Evolutionary conservation across 1,140 invertebrate species (phyloP), one percentile per base, ranked within the genome.

Genomic region (Oreohelix idahoensis): DNA sequence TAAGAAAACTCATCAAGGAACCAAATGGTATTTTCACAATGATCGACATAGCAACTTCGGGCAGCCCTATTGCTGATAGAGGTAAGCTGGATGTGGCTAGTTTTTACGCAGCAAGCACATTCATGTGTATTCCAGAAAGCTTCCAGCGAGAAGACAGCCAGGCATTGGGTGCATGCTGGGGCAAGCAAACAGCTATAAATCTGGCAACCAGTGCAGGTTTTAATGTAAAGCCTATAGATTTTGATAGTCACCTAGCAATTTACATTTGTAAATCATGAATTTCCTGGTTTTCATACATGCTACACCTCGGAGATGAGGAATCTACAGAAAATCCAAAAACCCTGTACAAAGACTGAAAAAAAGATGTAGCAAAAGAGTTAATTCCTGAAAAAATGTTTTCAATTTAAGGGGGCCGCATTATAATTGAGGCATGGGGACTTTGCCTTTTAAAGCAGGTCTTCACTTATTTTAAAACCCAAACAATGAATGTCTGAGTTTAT

Each of bases 111-210:
- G 32, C 35, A 0, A 66, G 63, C 10, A 70, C 79, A 0, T 81
- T 81, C 32, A 2, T 81, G n/a, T 70, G 66, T 51, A 71, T 81
- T n/a, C 79, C 79, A 20, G 79, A 81, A 32, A 81, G 79, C 29
- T 81, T 29, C 42, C 79, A 81, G 45, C 8, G 38, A 29, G n/a
- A 29, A 38, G 66, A 71, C 20, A 81, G 79, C 45, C 36, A 45
- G 0, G 66, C 79, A 35, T 66, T 71, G 45, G 79, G 79, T 26
- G n/a, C 79, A 29, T 81, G 63, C 45, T 71, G 38, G 42, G 79
- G 79, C 10, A 70, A 71, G 49, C 36, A 42, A 15, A 81, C 63
- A 32, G 63, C 63, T 39, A 23, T 69, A 23, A 32, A 45, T 23
- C 26, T 79, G 5, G 53, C 58, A 13, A 66, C 29, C n/a, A 35